Evolutionary conservation across 2,113 vertebrate species (phyloP).

Genomic region (Empidonax traillii): DNA sequence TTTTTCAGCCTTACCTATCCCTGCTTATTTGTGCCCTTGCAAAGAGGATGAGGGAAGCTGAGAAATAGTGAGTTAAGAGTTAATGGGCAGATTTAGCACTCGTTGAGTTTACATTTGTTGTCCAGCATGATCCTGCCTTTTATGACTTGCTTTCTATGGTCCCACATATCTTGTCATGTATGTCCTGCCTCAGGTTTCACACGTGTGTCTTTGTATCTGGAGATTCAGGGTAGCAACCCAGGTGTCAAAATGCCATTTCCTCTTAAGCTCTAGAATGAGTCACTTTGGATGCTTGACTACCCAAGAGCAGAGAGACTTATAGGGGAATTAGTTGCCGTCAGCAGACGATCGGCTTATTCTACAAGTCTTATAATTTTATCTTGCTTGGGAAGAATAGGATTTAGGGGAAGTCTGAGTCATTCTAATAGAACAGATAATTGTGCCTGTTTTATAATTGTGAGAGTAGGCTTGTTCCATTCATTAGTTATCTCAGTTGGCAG

Average conservation of each 20-base stretch:
- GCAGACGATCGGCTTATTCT: not conserved
- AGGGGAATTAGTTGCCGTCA: slow-evolving; percentile 9
- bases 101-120: not conserved
- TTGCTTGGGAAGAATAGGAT: slow-evolving; percentile 23
- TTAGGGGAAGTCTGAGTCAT: slow-evolving; percentile 10
- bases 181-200: not conserved
- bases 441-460: not conserved
- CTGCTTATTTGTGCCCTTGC: not conserved
- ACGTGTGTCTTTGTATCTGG: not conserved
- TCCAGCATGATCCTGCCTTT: not conserved
- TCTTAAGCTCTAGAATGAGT: slow-evolving; percentile 38
- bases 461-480: not conserved
- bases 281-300: slow-evolving; percentile 36
- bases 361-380: slow-evolving; percentile 45
- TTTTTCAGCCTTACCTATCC: not conserved
- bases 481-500: not conserved
- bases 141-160: not conserved
- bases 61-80: not conserved
- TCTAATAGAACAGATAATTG: not conserved
- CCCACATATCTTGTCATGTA: not conserved
- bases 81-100: not conserved
- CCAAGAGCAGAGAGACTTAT: slow-evolving; percentile 8
- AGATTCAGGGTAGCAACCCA: not conserved
- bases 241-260: not conserved
- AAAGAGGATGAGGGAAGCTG: not conserved